Conservation (phyloP, 2,797 vertebrate species). For the Falco naumanni region DNA sequence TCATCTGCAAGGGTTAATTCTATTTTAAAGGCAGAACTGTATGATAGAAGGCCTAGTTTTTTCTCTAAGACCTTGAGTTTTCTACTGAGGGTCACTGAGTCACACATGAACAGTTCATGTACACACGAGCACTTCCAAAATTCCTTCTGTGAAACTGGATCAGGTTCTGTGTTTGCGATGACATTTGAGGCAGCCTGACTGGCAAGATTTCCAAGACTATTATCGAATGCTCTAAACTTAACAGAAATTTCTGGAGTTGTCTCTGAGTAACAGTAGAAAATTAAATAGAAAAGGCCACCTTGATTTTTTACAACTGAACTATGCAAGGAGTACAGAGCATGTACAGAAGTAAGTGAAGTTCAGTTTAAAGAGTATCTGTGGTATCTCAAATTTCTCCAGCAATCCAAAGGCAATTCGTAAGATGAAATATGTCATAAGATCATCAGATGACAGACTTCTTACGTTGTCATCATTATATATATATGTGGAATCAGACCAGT, state of each 20-base stretch:
- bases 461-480: neutral
- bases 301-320: neutral
- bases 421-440: neutral
- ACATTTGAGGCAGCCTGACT: neutral
- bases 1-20: neutral
- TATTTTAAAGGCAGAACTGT: neutral
- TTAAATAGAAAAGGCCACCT: neutral
- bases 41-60: neutral
- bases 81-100: neutral
- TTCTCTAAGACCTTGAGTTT: neutral
- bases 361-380: neutral
- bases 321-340: neutral
- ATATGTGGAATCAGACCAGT: accelerated
- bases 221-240: neutral
- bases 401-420: neutral
- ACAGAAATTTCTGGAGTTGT: neutral
- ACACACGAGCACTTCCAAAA: neutral
- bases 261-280: slow-evolving; percentile 11
- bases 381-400: neutral
- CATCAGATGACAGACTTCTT: neutral
- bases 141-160: neutral
- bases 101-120: neutral
- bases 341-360: neutral
- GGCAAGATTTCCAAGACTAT: neutral
- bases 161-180: neutral